These are phyloP conservation scores for Cossypha heuglini DNA, from an alignment of 2,797 vertebrate species.

Conservation along the genomic window DNA sequence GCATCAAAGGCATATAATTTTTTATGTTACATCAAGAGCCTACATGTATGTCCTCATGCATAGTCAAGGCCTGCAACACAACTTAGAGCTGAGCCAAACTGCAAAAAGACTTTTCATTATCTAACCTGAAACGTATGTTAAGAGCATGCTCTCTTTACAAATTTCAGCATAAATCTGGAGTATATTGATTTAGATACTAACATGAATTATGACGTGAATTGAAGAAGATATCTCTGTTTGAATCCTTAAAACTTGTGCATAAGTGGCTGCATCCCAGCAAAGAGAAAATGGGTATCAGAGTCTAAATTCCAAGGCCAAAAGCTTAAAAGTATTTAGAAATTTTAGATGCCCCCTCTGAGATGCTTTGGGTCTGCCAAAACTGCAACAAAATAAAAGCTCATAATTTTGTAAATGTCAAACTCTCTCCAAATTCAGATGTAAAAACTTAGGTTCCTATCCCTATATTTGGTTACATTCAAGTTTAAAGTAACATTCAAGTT, in stretches of 20 bases:
- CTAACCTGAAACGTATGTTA: background rate
- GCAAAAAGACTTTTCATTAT: background rate
- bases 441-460: background rate
- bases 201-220: background rate
- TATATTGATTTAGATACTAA: background rate
- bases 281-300: background rate
- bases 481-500: background rate
- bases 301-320: background rate
- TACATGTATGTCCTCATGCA: background rate
- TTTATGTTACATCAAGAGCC: background rate
- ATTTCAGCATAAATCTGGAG: background rate
- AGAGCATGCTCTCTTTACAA: background rate
- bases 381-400: background rate
- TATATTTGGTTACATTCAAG: background rate
- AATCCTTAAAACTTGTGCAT: background rate
- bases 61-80: background rate
- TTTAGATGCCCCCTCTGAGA: background rate
- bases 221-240: background rate
- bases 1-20: background rate
- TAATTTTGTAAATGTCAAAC: slow-evolving; percentile 2
- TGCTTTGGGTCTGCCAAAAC: background rate
- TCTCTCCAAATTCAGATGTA: background rate
- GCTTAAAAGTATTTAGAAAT: background rate
- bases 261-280: background rate
- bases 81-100: background rate